Conservation (phyloP, 2,888 invertebrate species). For the Conistra vaccinii region DNA sequence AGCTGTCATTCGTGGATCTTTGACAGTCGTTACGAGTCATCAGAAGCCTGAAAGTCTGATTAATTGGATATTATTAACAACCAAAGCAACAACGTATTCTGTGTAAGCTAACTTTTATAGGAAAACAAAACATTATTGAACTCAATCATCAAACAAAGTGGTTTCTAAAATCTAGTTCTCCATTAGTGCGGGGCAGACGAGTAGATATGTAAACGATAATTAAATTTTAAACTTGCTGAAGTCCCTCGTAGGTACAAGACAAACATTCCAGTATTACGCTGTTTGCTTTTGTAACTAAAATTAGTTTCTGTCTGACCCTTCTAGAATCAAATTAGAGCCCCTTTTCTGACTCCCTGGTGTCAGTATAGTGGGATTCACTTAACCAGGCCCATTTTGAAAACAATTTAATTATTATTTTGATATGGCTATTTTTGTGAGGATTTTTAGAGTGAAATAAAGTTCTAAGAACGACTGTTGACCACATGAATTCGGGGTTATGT, state of each 20-base stretch:
- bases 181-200: slow-evolving; percentile 25
- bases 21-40: too few species aligned
- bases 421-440: not conserved
- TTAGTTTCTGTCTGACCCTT: slow-evolving; percentile 83
- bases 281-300: slow-evolving; percentile 85
- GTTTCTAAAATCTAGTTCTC: slow-evolving; percentile 42
- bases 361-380: slow-evolving; percentile 9
- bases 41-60: too few species aligned
- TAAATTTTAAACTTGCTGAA: slow-evolving; percentile 73
- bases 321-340: slow-evolving; percentile 81
- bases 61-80: too few species aligned
- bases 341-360: slow-evolving; percentile 56
- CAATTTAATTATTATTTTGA: not conserved
- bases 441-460: too few species aligned
- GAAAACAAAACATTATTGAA: slow-evolving; percentile 9
- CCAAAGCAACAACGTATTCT: too few species aligned
- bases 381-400: not conserved
- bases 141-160: slow-evolving; percentile 29
- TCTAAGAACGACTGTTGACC: too few species aligned
- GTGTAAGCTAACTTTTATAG: not conserved
- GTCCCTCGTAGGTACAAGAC: slow-evolving; percentile 57
- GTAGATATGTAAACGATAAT: slow-evolving; percentile 70
- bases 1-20: too few species aligned
- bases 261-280: slow-evolving; percentile 67
- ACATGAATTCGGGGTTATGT: not conserved